Percentiles rank a stretch among this genome's conserved stretches.
Conservation (phyloP, 2,113 vertebrate species). For the Cinclus mexicanus region DNA sequence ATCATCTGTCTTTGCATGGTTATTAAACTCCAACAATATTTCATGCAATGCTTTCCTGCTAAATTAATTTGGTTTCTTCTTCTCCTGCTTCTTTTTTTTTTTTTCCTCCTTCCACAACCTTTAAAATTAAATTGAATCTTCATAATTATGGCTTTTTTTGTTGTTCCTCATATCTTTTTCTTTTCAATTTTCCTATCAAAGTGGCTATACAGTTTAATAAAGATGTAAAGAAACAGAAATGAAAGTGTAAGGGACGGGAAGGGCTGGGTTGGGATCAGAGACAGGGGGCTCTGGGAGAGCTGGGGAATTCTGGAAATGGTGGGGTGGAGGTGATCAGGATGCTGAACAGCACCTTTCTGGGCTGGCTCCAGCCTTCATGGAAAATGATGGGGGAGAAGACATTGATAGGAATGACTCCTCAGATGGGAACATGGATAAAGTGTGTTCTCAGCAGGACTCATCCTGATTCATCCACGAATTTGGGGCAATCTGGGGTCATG, state of each 20-base stretch:
- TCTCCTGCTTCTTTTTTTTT: constrained; percentile 78
- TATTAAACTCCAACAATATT: constrained; percentile 87
- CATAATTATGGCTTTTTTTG: constrained; percentile 82
- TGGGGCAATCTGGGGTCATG: background rate
- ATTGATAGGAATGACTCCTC: background rate
- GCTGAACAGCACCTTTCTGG: background rate
- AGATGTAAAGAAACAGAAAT: constrained; percentile 82
- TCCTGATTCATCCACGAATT: background rate
- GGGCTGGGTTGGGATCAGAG: constrained; percentile 60
- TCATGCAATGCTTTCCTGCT: constrained; percentile 85
- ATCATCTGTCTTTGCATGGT: constrained; percentile 85
- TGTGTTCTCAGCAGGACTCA: background rate
- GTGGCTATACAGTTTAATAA: constrained; percentile 79
- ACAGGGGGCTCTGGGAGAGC: background rate
- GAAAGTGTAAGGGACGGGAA: constrained; percentile 75
- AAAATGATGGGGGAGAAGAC: background rate
- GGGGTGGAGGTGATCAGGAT: background rate
- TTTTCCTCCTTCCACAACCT: constrained; percentile 79
- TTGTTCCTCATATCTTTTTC: constrained; percentile 80
- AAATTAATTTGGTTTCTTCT: constrained; percentile 83
- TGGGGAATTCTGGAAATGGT: constrained; percentile 45
- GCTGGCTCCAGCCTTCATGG: background rate
- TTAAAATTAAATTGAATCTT: constrained; percentile 83
- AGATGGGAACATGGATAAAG: background rate
- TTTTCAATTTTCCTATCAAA: constrained; percentile 83